These are phyloP conservation scores for Eclectus roratus DNA, from an alignment of 2,113 vertebrate species.

Conservation along the genomic window DNA sequence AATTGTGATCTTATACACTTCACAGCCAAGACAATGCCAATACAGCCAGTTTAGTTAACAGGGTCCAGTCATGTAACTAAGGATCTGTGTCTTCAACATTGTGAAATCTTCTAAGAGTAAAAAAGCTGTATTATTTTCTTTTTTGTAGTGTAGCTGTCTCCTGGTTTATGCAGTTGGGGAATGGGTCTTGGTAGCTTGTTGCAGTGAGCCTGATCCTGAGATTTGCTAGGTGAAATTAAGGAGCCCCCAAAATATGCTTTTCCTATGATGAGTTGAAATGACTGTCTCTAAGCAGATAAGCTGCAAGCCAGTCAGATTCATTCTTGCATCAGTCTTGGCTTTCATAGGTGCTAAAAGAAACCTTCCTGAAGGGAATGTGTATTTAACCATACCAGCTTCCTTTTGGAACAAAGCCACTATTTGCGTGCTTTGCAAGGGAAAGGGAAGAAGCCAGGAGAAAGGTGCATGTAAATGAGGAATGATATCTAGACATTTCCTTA, in stretches of 20 bases:
- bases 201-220: neutral
- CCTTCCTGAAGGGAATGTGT: neutral
- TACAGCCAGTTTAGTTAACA: neutral
- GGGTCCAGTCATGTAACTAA: neutral
- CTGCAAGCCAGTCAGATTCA: neutral
- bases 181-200: neutral
- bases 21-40: neutral
- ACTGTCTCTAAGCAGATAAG: neutral
- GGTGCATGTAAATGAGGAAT: neutral
- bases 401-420: constrained; percentile 24
- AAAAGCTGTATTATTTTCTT: neutral
- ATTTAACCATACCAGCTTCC: constrained; percentile 25
- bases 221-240: neutral
- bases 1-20: neutral
- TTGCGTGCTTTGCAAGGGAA: neutral
- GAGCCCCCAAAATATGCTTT: neutral
- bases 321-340: neutral
- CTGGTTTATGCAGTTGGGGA: neutral
- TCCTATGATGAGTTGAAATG: neutral
- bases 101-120: neutral
- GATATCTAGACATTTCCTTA: neutral
- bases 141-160: neutral
- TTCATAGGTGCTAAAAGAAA: neutral
- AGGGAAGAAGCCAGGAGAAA: neutral
- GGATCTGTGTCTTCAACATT: neutral